These are phyloP conservation scores for Nemopilema nomurai DNA, from an alignment of 30 jellyfish, hydroid and myxozoan genomes.

Conservation along the genomic window DNA sequence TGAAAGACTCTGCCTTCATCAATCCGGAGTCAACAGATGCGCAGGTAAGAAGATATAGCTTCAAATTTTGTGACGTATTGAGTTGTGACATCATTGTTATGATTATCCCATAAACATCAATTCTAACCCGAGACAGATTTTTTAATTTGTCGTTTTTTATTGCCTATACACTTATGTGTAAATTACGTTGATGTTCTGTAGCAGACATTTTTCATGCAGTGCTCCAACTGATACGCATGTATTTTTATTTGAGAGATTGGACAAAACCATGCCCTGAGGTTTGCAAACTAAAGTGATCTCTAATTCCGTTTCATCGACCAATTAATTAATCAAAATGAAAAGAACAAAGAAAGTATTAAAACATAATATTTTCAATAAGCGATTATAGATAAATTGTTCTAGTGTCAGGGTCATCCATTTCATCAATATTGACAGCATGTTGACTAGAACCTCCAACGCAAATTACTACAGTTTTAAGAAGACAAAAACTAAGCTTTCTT, in stretches of 20 bases:
- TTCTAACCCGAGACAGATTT: too few species aligned
- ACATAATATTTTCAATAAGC: neutral
- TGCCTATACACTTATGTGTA: too few species aligned
- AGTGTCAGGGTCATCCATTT: neutral
- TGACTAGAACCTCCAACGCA: neutral
- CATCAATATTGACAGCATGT: neutral
- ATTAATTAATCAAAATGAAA: neutral
- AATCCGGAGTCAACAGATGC: slow-evolving; percentile 94
- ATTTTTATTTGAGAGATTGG: too few species aligned
- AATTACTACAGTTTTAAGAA: neutral
- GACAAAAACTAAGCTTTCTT: neutral
- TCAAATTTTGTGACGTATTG: neutral
- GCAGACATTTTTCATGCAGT: too few species aligned
- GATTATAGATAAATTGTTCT: neutral
- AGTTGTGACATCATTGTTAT: too few species aligned
- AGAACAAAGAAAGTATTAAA: neutral
- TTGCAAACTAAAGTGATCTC: too few species aligned
- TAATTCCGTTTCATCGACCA: too few species aligned
- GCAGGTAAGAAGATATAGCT: slow-evolving; percentile 62
- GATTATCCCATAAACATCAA: too few species aligned
- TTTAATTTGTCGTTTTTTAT: too few species aligned
- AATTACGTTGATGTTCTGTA: too few species aligned
- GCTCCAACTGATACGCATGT: too few species aligned
- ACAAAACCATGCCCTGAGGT: too few species aligned
- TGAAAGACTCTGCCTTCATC: slow-evolving; percentile 89